Percentiles rank a stretch among this genome's conserved stretches.
Conservation (phyloP, 2,888 invertebrate genomes). For the Nematopogon swammerdamellus region DNA sequence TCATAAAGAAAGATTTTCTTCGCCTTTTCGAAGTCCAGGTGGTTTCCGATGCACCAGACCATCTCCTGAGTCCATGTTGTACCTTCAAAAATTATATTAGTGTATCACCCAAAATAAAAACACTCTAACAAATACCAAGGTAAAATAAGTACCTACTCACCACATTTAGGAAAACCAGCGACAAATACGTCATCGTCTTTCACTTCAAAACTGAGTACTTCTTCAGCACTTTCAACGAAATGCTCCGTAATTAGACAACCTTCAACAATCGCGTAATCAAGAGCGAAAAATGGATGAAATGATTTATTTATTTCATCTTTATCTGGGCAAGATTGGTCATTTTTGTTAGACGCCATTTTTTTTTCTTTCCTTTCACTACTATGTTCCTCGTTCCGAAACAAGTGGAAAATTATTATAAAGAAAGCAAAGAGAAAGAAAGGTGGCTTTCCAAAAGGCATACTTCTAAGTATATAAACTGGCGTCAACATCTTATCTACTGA, state of each 20-base stretch:
- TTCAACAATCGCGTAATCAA: not conserved
- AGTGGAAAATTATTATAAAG: too few relatives aligned
- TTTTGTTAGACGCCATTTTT: too few relatives aligned
- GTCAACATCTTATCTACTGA: too few relatives aligned
- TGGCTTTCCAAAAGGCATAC: too few relatives aligned
- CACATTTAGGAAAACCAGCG: slow-evolving; percentile 54
- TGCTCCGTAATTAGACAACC: not conserved
- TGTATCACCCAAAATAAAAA: not conserved
- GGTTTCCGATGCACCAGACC: slow-evolving; percentile 65
- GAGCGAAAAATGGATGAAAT: not conserved
- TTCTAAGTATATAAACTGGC: too few relatives aligned
- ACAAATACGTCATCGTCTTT: slow-evolving; percentile 51
- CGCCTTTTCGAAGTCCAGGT: slow-evolving; percentile 58
- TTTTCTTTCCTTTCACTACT: too few relatives aligned
- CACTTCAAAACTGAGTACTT: slow-evolving; percentile 38
- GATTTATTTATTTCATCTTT: too few relatives aligned
- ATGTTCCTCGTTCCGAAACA: too few relatives aligned
- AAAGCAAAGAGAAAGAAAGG: too few relatives aligned
- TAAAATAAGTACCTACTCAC: slow-evolving; percentile 20
- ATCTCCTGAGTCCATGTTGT: slow-evolving; percentile 80
- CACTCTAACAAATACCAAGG: too few relatives aligned
- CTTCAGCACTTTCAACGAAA: slow-evolving; percentile 20
- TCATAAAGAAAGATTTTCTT: slow-evolving; percentile 44
- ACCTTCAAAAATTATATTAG: slow-evolving; percentile 33
- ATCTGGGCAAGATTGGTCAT: too few relatives aligned